A percentile compares a stretch with the other conserved stretches of the same genome.
These are phyloP conservation scores for Eueremaeus valkanovi DNA, from an alignment of 2,888 invertebrate species.

Conservation along the genomic window DNA sequence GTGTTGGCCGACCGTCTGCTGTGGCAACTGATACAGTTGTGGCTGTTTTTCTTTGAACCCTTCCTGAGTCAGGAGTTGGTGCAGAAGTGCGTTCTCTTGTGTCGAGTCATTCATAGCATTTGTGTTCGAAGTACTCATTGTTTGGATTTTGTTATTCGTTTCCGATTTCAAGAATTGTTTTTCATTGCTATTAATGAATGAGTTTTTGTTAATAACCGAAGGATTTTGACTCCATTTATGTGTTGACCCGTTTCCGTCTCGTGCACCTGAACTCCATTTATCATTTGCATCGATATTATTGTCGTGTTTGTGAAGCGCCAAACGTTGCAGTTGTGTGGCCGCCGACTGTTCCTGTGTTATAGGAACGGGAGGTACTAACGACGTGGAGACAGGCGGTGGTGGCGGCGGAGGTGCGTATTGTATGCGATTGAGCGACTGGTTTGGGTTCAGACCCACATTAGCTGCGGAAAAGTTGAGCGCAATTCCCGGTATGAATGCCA, in stretches of 20 bases:
- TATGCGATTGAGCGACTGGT: constrained; percentile 40
- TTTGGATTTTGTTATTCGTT: neutral
- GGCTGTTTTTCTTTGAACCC: neutral
- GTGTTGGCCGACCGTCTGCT: neutral
- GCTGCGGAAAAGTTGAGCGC: constrained; percentile 21
- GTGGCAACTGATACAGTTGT: constrained; percentile 16
- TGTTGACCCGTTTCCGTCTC: neutral
- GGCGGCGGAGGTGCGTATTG: constrained; percentile 47
- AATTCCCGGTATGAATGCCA: constrained; percentile 50
- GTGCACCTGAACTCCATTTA: neutral
- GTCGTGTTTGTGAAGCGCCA: constrained; percentile 48
- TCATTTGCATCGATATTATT: constrained; percentile 45
- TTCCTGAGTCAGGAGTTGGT: constrained; percentile 41
- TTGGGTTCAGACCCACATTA: neutral
- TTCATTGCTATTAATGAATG: neutral
- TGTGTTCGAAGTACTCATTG: neutral
- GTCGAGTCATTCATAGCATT: neutral
- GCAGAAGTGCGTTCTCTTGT: constrained; percentile 36
- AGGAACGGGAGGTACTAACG: neutral
- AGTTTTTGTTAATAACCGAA: constrained; percentile 9
- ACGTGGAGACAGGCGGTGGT: constrained; percentile 38
- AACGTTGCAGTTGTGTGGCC: constrained; percentile 48
- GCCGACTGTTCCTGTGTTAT: constrained; percentile 45
- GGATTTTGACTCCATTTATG: constrained; percentile 7
- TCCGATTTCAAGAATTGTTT: neutral